Base-by-base conservation (phyloP, 1,140 invertebrate genomes). In the Dysdera silvatica region DNA sequence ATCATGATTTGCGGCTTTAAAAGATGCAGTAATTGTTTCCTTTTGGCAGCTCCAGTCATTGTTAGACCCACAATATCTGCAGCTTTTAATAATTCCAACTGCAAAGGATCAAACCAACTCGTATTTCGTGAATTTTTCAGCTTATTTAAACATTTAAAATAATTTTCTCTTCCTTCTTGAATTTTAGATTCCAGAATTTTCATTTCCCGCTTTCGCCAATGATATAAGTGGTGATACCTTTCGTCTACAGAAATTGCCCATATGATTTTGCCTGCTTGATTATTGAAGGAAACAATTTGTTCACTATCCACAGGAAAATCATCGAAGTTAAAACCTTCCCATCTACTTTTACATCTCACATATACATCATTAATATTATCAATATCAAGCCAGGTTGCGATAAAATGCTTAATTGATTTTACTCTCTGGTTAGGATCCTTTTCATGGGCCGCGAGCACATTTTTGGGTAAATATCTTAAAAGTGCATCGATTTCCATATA, bases 31-130 rank as follows among this genome's bases (percentile, higher is more conserved):
- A 86, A 61, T 23, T 79, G 77, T 31, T 81, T 79, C n/a, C 82
- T 72, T 49, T 82, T 80, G 7, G 87, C 86, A 1, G 87, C 87
- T 43, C 82, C 84, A 10, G 84, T 86, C 3, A 87, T 90, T 0
- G 88, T 91, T 79, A 89, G 84, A 12, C 85, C 88, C 29, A 89
- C 72, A 18, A 88, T 33, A 24, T 32, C 23, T 45, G 61, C 47
- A 18, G n/a, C 24, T 49, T 52, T 24, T 24, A 62, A 29, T 35
- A 55, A 28, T 29, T 55, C 53, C 10, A 29, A 5, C 48, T 55
- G 48, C 6, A 35, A 16, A 29, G 45, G 2, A n/a, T 4, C 5
- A 49, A 49, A 43, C 12, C 16, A 33, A 4, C 20, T 23, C 18
- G 10, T 48, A 29, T 51, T n/a, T 45, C 18, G 2, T n/a, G n/a